Evolutionary conservation across 2,113 vertebrate species (phyloP), one percentile per base, ranked within the genome.

Genomic region (Meriones unguiculatus): DNA sequence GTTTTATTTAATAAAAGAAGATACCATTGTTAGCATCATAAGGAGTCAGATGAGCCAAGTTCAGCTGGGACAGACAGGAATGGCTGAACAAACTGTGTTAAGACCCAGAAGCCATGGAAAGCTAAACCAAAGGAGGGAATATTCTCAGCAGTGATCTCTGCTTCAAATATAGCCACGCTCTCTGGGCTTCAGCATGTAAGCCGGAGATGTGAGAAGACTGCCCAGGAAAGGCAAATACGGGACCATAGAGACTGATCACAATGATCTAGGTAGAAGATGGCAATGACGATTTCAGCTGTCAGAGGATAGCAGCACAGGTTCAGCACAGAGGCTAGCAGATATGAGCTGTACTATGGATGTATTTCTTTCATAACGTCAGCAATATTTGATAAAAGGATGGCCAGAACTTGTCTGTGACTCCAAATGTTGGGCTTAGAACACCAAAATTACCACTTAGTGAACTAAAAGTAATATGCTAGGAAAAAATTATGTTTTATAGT

Each of bases 211-310:
- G 10, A 28, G 24, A 62, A 89, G 11, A n/a, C 12, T 77, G 22
- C 5, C 14, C 59, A 69, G 24, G 35, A 28, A 35, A 25, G 0
- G 18, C 9, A 54, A 52, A 1, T n/a, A 1, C 2, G 2, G 0
- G 14, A 52, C 12, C 35, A 30, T 7, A 17, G 25, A 41, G 17
- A 57, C 1, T 3, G 20, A 12, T 4, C 18, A 11, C 7, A 67
- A 20, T 59, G 57, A 75, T 24, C 17, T 70, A 17, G n/a, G 9
- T 2, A 32, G 30, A 57, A 25, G 54, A 82, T 14, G 14, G n/a
- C 11, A 13, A 65, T 30, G 25, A 25, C 59, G 20, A 52, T 65
- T 28, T 22, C 35, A 15, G 50, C 2, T 70, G 28, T 59, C 4
- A 35, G 59, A 12, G 0, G 59, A 28, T 1, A 65, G 14, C 25